phyloP scores from a whole-genome alignment of 2,113 vertebrate genomes.

The Ammodytes dubius region DNA sequence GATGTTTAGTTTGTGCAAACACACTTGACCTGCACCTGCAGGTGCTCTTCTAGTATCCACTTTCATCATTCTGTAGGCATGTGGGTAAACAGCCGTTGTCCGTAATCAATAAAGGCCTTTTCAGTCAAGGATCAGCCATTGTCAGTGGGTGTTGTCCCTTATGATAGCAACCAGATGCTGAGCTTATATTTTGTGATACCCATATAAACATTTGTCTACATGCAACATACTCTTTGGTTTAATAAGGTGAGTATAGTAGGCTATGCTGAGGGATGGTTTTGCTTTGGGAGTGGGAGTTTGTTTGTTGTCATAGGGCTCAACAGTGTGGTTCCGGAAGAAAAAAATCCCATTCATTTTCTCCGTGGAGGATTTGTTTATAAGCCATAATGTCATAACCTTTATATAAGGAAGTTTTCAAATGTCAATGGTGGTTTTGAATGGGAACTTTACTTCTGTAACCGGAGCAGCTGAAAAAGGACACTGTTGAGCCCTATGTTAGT shows the following conservation, averaged over 20 bases:
- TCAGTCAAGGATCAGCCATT: not conserved
- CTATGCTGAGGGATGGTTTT: not conserved
- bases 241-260: not conserved
- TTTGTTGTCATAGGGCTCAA: not conserved
- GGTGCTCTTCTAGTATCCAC: slow-evolving; percentile 23
- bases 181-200: not conserved
- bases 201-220: not conserved
- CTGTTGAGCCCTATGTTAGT: not conserved
- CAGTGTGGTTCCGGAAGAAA: too few species aligned
- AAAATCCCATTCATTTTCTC: too few species aligned
- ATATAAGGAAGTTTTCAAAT: too few species aligned
- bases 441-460: too few species aligned
- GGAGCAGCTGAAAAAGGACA: too few species aligned
- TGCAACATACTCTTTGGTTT: not conserved
- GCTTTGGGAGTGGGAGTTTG: not conserved
- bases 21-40: slow-evolving; percentile 23
- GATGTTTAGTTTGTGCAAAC: slow-evolving; percentile 22
- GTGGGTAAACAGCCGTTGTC: slow-evolving; percentile 48
- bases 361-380: too few species aligned
- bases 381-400: too few species aligned
- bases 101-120: slow-evolving; percentile 48
- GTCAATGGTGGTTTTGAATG: too few species aligned
- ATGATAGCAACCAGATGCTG: not conserved
- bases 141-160: not conserved
- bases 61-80: slow-evolving; percentile 30